phyloP scores from a whole-genome alignment of 2,797 vertebrate genomes.

The Pempheris klunzingeri region DNA sequence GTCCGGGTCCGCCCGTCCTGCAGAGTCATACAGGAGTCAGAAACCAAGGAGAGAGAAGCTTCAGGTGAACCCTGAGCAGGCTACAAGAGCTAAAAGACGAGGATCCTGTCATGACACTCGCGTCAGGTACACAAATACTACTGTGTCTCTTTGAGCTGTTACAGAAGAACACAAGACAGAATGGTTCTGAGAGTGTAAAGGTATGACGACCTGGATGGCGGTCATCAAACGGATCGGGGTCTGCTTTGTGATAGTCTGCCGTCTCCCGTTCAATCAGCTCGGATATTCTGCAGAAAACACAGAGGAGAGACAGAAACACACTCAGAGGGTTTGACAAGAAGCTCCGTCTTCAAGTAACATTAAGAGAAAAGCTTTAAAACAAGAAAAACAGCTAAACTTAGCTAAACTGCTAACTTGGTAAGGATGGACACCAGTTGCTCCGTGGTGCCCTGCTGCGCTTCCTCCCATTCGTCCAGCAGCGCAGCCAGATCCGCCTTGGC shows the following conservation, averaged over 20 bases:
- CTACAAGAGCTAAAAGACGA: background rate
- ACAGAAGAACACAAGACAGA: background rate
- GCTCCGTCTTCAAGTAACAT: no score
- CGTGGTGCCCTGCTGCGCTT: slow-evolving; percentile 88
- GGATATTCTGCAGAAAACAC: slow-evolving; percentile 88
- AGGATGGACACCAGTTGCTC: slow-evolving; percentile 92
- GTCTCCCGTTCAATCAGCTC: slow-evolving; percentile 96
- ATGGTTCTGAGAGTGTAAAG: background rate
- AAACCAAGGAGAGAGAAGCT: slow-evolving; percentile 14
- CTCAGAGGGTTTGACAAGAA: background rate
- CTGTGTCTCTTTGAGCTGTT: background rate
- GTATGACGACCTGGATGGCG: slow-evolving; percentile 90
- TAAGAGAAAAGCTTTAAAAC: background rate
- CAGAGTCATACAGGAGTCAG: background rate
- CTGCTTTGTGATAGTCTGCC: slow-evolving; percentile 93
- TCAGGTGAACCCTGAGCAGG: background rate
- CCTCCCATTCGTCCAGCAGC: slow-evolving; percentile 94
- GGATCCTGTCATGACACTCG: no score
- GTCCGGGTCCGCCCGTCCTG: slow-evolving; percentile 94
- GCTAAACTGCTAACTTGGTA: slow-evolving; percentile 88
- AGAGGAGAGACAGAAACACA: slow-evolving; percentile 6
- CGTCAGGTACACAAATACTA: background rate
- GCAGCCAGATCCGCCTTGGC: slow-evolving; percentile 91
- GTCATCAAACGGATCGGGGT: slow-evolving; percentile 98
- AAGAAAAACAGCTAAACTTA: background rate